Evolutionary conservation across 2,888 invertebrate species (phyloP).

Genomic region (Drosophila emarginata): DNA sequence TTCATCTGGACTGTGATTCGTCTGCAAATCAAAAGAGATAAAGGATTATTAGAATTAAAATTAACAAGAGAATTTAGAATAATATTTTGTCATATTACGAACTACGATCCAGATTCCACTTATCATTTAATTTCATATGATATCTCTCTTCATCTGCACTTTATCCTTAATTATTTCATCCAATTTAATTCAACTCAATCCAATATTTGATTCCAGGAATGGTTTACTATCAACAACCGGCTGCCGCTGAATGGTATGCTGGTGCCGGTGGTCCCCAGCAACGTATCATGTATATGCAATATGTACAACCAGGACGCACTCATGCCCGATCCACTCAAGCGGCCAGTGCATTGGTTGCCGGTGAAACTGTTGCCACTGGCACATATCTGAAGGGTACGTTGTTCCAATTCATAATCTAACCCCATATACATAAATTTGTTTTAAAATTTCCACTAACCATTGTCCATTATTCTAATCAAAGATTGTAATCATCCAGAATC

Average conservation of each 20-base stretch:
- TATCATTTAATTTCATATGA: conserved; percentile 6
- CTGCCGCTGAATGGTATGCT: conserved; percentile 75
- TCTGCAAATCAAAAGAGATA: too few species aligned
- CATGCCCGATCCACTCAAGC: conserved; percentile 79
- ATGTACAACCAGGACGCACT: conserved; percentile 78
- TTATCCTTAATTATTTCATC: too few species aligned
- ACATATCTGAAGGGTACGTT: conserved; percentile 80
- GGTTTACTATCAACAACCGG: conserved; percentile 79
- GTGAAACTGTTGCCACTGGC: conserved; percentile 80
- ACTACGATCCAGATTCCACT: too few species aligned
- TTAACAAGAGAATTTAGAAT: too few species aligned
- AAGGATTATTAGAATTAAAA: too few species aligned
- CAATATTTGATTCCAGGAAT: conserved; percentile 69
- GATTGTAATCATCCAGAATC: conserved; percentile 80
- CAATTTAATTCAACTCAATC: too few species aligned
- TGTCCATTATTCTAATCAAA: conserved; percentile 55
- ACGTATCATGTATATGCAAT: conserved; percentile 81
- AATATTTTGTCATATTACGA: too few species aligned
- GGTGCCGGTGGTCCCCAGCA: conserved; percentile 63
- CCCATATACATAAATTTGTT: too few species aligned
- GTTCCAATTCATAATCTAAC: conserved; percentile 14
- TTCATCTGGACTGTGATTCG: too few species aligned
- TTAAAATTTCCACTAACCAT: conserved; percentile 1
- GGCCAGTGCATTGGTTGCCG: conserved; percentile 81
- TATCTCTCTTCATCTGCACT: background rate